Percentiles rank a stretch among this genome's conserved stretches.
Evolutionary conservation across 2,888 invertebrate species (phyloP).

Genomic region (Lithophane socia): DNA sequence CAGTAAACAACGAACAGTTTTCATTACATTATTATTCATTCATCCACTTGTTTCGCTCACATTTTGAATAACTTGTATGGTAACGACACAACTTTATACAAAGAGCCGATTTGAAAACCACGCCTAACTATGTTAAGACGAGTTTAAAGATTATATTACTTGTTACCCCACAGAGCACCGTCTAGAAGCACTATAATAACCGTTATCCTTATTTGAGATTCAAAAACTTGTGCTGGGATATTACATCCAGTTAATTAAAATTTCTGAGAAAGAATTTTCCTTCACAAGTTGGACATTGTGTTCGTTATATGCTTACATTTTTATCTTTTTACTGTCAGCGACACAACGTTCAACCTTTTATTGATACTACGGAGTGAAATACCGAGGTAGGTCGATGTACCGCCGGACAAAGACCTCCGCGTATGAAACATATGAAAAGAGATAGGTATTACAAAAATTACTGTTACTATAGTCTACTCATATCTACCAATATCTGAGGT

Average conservation of each 20-base stretch:
- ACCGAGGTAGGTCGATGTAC: conserved; percentile 34
- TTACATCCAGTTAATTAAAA: conserved; percentile 45
- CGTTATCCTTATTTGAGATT: conserved; percentile 42
- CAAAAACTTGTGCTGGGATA: conserved; percentile 49
- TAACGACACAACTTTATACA: conserved; percentile 52
- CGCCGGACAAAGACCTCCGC: conserved; percentile 38
- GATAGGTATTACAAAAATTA: conserved; percentile 3
- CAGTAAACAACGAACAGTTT: background rate
- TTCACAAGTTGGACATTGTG: conserved; percentile 3
- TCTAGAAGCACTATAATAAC: conserved; percentile 41
- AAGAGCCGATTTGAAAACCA: conserved; percentile 45
- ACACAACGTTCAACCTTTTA: conserved; percentile 35
- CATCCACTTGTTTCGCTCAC: conserved; percentile 20
- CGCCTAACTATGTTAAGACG: conserved; percentile 41
- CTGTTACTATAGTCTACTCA: conserved; percentile 9
- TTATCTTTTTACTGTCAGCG: conserved; percentile 25
- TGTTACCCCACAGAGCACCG: conserved; percentile 27
- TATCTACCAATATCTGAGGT: conserved; percentile 27
- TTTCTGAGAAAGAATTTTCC: conserved; percentile 29
- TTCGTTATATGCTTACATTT: conserved; percentile 26
- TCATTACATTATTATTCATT: conserved; percentile 5
- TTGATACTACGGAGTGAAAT: conserved; percentile 36
- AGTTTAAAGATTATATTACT: conserved; percentile 60
- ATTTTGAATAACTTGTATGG: conserved; percentile 33
- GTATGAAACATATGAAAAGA: conserved; percentile 24